Conservation (phyloP, 1,140 invertebrate species). For the Pseudomyrmex cubaensis region DNA sequence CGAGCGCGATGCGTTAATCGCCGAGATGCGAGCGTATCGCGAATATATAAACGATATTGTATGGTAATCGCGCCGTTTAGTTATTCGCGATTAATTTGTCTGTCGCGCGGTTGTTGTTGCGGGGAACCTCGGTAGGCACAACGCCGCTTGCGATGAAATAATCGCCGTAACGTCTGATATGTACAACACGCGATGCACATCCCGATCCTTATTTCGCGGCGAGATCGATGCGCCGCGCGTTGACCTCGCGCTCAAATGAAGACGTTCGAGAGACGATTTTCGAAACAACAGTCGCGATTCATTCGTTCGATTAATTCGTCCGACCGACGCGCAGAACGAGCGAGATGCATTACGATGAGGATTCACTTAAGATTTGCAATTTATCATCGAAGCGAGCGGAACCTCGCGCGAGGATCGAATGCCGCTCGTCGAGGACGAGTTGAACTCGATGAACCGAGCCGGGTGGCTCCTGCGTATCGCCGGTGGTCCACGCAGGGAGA, state of each 20-base stretch:
- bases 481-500: conserved; percentile 47
- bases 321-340: neutral
- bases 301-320: conserved; percentile 26
- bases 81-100: conserved; percentile 37
- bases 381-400: conserved; percentile 22
- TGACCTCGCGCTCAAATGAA: conserved; percentile 10
- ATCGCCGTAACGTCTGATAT: neutral
- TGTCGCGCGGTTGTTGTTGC: neutral
- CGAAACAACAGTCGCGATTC: conserved; percentile 24
- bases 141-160: neutral
- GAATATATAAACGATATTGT: conserved; percentile 10
- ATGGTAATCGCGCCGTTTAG: conserved; percentile 5
- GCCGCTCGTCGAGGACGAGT: conserved; percentile 50
- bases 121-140: neutral
- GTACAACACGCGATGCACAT: neutral
- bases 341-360: conserved; percentile 33
- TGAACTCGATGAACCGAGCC: conserved; percentile 51
- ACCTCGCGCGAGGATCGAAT: neutral
- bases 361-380: conserved; percentile 49
- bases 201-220: neutral
- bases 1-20: conserved; percentile 45
- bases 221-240: neutral
- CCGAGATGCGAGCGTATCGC: conserved; percentile 47
- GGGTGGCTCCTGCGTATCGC: neutral
- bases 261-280: conserved; percentile 20